Percentiles rank a stretch among this genome's conserved stretches.
phyloP scores from a whole-genome alignment of 2,113 vertebrate species.

The Anas platyrhynchos region DNA sequence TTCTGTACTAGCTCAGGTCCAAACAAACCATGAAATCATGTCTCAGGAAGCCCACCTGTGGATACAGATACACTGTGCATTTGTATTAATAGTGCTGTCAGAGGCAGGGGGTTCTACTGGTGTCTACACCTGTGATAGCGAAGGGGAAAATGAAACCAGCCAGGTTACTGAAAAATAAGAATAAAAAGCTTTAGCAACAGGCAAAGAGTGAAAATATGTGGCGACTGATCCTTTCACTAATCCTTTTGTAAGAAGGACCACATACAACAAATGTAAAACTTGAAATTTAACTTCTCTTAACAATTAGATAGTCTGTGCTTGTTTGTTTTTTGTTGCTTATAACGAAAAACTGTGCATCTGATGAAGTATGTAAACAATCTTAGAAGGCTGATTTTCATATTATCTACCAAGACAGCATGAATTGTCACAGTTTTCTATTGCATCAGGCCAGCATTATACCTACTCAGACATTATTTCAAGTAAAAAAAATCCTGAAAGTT shows the following conservation, averaged over 20 bases:
- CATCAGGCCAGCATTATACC: not conserved
- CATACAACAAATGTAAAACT: not conserved
- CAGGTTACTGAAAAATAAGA: not conserved
- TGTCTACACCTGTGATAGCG: not conserved
- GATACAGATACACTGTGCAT: not conserved
- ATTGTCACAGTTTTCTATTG: not conserved
- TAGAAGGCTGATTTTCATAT: not conserved
- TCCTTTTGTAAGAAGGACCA: not conserved
- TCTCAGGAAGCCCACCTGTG: not conserved
- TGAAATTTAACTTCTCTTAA: not conserved
- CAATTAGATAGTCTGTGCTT: too few relatives aligned
- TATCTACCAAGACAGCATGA: not conserved
- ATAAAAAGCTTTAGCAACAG: not conserved
- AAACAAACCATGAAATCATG: not conserved
- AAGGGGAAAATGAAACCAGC: not conserved
- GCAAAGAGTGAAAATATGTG: not conserved
- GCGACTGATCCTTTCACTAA: not conserved
- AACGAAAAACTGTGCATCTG: not conserved
- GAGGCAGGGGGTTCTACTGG: not conserved
- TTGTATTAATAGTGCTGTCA: rapidly evolving
- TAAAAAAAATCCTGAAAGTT: not conserved
- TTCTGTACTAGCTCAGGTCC: not conserved
- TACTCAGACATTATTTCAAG: not conserved
- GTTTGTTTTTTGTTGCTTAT: not conserved
- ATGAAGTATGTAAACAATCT: not conserved